Base-by-base conservation (phyloP, 30 jellyfish, hydroid and myxozoan genomes). In the Rhopilema esculentum region DNA sequence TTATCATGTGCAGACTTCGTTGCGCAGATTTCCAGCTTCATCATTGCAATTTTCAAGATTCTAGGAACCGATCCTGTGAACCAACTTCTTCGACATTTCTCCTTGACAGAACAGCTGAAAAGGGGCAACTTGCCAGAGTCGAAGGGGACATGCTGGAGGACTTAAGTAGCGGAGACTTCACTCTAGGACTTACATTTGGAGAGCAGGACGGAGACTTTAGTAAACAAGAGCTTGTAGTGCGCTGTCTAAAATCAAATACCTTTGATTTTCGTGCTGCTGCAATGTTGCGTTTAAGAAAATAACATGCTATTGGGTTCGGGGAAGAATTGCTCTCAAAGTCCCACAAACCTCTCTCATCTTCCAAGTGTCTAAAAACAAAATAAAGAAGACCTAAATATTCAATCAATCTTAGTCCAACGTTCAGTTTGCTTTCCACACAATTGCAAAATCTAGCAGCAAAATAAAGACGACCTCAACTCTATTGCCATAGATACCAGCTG, bases 131-230 rank as follows among this genome's bases (percentile, higher is more conserved):
- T 16, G 75, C 71, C 0, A 57, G 19, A 0, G 82, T 16, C 0
- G 87, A 32, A 8, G 81, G 87, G 29, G 93, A 63, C 30, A 84
- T 25, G 64, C 87, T 62, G 25, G 93, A 33, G 1, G 87, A 30
- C 75, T 32, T 53, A 1, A 74, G 16, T 9, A 32, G 51, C 23
- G 80, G 26, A 0, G 88, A 25, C 63, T 80, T 24, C 20, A 73
- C 78, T 73, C 80, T 72, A 0, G 93, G 93, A 66, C 93, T 84
- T 1, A 82, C 23, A 16, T 79, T 51, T 20, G 93, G 93, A 4
- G 93, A 84, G 8, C 66, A 72, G 4, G 81, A 27, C 0, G 93
- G 93, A 57, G 93, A 84, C 77, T 72, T 50, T 17, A 84, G 74
- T 17, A 84, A 49, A 32, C 93, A 84, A 19, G 87, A 0, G 65